Percentiles rank a stretch among this genome's conserved stretches.
phyloP scores from a whole-genome alignment of 2,888 invertebrate species.

The Globia sparganii region DNA sequence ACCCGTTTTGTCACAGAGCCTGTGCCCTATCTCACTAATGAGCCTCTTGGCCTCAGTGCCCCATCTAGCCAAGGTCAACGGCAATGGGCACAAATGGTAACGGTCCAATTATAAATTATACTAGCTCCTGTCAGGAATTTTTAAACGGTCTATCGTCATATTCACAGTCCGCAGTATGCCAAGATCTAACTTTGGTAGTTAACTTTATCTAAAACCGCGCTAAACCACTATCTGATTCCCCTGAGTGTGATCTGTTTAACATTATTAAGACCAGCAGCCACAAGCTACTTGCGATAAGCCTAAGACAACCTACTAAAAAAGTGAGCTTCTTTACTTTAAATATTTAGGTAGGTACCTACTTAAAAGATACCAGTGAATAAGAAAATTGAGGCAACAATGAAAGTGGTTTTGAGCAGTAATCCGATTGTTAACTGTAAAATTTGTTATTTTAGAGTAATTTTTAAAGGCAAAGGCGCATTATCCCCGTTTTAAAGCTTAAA shows the following conservation, averaged over 20 bases:
- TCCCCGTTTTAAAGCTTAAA: background rate
- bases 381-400: background rate
- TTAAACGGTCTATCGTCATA: background rate
- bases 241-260: background rate
- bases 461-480: background rate
- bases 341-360: background rate
- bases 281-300: background rate
- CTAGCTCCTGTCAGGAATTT: too few species aligned
- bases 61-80: too few species aligned
- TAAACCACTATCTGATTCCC: background rate
- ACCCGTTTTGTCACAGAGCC: too few species aligned
- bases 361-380: background rate
- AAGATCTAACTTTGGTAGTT: background rate
- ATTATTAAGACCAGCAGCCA: background rate
- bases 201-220: background rate
- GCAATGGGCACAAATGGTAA: too few species aligned
- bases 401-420: conserved; percentile 4
- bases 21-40: too few species aligned
- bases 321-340: background rate
- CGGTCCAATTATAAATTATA: too few species aligned
- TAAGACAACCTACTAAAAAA: background rate
- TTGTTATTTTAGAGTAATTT: background rate
- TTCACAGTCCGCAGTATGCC: background rate
- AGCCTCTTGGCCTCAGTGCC: too few species aligned
- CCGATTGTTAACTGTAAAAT: background rate